A percentile compares a stretch with the other conserved stretches of the same genome.
Evolutionary conservation across 2,888 invertebrate species (phyloP).

Genomic region (Unio pictorum): DNA sequence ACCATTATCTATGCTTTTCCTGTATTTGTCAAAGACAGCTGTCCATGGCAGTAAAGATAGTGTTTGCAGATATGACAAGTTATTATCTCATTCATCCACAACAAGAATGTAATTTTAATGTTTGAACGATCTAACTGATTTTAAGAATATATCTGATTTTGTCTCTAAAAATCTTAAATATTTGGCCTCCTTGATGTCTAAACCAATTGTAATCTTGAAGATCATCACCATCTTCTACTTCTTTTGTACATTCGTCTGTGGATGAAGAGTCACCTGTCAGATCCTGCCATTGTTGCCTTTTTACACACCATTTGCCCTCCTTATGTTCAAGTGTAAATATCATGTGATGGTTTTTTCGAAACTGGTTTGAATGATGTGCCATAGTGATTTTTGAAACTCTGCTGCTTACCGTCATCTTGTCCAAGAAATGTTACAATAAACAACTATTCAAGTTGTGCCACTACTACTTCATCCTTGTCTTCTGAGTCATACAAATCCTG

Average conservation of each 20-base stretch:
- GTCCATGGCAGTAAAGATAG: slow-evolving; percentile 24
- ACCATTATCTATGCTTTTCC: slow-evolving; percentile 17
- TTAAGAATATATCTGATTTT: neutral
- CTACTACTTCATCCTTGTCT: no score
- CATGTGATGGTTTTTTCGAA: neutral
- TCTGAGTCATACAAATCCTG: no score
- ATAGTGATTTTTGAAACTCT: neutral
- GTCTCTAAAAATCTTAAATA: no score
- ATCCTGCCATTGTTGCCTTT: neutral
- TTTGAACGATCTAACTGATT: slow-evolving; percentile 5
- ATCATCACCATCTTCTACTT: neutral
- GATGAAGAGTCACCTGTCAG: neutral
- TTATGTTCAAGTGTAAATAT: neutral
- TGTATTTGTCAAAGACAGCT: slow-evolving; percentile 20
- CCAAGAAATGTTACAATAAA: neutral
- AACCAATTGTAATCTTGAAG: neutral
- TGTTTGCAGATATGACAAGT: slow-evolving; percentile 9
- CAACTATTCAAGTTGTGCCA: slow-evolving; percentile 5
- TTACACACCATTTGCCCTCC: neutral
- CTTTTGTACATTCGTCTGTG: no score
- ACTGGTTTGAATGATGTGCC: slow-evolving; percentile 2
- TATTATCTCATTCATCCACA: neutral
- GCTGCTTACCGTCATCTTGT: neutral
- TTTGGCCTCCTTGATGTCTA: neutral
- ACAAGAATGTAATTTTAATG: slow-evolving; percentile 5